A percentile compares a stretch with the other conserved stretches of the same genome.
Conservation (phyloP, 2,888 invertebrate genomes). For the Cephus sareptanus region DNA sequence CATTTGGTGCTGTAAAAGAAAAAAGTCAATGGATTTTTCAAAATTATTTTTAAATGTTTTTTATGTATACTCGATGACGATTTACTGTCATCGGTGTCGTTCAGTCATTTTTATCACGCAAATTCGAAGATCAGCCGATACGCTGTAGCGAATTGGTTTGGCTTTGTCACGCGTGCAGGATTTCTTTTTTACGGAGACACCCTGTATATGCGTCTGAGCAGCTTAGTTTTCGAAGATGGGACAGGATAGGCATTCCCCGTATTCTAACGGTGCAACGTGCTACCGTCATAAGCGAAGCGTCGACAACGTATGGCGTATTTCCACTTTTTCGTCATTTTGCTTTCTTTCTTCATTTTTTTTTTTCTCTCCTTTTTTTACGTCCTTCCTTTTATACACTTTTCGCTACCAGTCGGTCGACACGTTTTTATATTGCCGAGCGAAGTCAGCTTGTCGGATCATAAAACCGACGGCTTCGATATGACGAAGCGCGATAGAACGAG, state of each 20-base stretch:
- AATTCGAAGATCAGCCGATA: not conserved
- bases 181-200: not conserved
- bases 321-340: slow-evolving; percentile 4
- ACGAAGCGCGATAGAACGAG: not conserved
- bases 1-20: not conserved
- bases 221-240: not conserved
- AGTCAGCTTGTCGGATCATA: slow-evolving; percentile 46
- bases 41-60: not conserved
- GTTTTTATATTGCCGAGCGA: slow-evolving; percentile 31
- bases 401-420: slow-evolving; percentile 23
- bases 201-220: not conserved
- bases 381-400: slow-evolving; percentile 22
- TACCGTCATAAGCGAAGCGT: not conserved
- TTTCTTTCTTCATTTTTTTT: not conserved
- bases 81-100: not conserved
- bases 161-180: not conserved
- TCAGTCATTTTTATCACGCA: not conserved
- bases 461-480: slow-evolving; percentile 20
- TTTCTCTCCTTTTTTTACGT: not conserved
- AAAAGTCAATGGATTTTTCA: not conserved
- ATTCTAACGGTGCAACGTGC: not conserved
- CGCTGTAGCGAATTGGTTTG: not conserved
- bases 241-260: not conserved
- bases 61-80: not conserved
- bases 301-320: not conserved